Conservation (phyloP, 2,113 vertebrate species). For the Rhagologus leucostigma region DNA sequence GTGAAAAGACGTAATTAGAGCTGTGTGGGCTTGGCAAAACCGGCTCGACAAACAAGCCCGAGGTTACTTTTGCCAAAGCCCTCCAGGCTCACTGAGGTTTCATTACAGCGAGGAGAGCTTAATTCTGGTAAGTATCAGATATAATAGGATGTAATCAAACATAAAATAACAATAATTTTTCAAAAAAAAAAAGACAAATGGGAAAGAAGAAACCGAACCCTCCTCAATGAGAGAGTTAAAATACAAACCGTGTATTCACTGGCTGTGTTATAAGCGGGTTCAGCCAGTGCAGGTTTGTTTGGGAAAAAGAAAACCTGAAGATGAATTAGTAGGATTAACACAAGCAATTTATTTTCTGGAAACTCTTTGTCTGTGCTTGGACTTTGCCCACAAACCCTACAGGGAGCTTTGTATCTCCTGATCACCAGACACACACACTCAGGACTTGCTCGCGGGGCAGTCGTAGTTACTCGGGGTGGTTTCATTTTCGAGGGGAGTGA, state of each 20-base stretch:
- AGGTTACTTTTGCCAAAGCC: conserved; percentile 56
- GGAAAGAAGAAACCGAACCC: background rate
- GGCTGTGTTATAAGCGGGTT: background rate
- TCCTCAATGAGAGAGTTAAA: background rate
- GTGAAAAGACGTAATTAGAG: conserved; percentile 71
- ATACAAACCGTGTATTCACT: background rate
- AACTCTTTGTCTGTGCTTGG: background rate
- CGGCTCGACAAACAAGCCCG: conserved; percentile 19
- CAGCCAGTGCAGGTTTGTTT: background rate
- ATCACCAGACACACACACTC: accelerated
- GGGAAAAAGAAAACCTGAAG: background rate
- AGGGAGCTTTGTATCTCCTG: background rate
- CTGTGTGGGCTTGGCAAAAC: conserved; percentile 69
- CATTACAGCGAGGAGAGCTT: conserved; percentile 24
- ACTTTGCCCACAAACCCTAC: background rate
- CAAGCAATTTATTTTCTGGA: background rate
- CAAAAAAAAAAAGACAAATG: background rate
- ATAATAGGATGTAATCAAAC: conserved; percentile 13
- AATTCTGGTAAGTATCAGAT: conserved; percentile 42
- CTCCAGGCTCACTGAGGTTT: conserved; percentile 50
- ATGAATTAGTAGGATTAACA: background rate
- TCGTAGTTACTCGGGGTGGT: accelerated
- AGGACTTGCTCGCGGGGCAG: accelerated
- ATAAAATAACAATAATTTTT: background rate
- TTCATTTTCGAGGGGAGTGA: background rate